Percentiles rank a stretch among this genome's conserved stretches.
Evolutionary conservation across 2,888 invertebrate species (phyloP).

Genomic region (Tinea pellionella): DNA sequence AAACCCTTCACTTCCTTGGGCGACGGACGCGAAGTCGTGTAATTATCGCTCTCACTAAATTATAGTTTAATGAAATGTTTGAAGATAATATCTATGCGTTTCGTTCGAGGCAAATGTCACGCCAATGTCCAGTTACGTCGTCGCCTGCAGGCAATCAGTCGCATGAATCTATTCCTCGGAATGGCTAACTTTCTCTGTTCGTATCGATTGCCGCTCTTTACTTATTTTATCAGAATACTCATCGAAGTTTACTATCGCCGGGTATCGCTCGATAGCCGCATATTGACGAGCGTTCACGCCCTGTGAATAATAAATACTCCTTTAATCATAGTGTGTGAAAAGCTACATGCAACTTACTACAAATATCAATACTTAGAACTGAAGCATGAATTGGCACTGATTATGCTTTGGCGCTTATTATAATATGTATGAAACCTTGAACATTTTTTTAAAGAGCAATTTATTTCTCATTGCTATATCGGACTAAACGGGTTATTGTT

Average conservation of each 20-base stretch:
- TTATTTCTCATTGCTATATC: background rate
- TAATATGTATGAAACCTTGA: background rate
- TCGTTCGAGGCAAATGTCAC: background rate
- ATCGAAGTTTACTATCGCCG: background rate
- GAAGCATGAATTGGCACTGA: too few relatives aligned
- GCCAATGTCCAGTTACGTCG: background rate
- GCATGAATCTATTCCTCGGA: conserved; percentile 10
- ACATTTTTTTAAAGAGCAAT: background rate
- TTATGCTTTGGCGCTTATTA: too few relatives aligned
- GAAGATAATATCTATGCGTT: background rate
- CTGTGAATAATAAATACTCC: background rate
- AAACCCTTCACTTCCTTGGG: background rate
- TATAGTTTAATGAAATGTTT: background rate
- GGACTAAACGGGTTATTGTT: background rate
- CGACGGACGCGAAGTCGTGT: background rate
- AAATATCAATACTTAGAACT: too few relatives aligned
- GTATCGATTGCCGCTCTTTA: conserved; percentile 3
- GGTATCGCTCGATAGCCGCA: background rate
- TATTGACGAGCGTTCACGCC: background rate
- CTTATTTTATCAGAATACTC: conserved; percentile 8
- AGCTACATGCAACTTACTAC: too few relatives aligned
- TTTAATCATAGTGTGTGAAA: too few relatives aligned
- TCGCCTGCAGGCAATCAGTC: background rate
- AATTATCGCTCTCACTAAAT: background rate
- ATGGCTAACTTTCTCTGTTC: conserved; percentile 9